phyloP scores from a whole-genome alignment of 2,888 invertebrate genomes.

The Capitulum mitella region DNA sequence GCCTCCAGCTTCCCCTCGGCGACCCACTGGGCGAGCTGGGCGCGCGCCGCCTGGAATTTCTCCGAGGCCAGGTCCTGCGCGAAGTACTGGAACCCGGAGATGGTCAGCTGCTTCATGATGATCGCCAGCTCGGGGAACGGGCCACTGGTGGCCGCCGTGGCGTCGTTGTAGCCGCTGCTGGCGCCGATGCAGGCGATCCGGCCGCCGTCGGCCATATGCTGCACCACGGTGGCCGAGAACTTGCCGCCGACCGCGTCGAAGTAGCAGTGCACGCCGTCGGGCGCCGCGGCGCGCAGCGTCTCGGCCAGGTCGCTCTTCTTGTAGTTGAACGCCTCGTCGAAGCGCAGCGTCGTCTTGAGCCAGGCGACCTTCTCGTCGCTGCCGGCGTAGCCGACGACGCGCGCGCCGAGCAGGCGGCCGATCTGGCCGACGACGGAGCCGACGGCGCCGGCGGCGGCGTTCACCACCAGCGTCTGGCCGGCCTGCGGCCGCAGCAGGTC shows the following conservation, averaged over 20 bases:
- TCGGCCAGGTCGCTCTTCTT: constrained; percentile 53
- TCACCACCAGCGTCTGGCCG: constrained; percentile 18
- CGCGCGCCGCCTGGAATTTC: neutral
- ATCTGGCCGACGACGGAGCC: constrained; percentile 71
- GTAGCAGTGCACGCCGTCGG: constrained; percentile 63
- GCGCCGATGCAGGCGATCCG: constrained; percentile 58
- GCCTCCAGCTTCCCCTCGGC: constrained; percentile 57
- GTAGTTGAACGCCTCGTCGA: constrained; percentile 64
- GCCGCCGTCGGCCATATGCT: constrained; percentile 56
- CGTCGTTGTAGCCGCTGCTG: constrained; percentile 56
- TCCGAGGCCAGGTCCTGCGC: constrained; percentile 11
- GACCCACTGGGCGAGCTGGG: constrained; percentile 2
- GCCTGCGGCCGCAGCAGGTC: constrained; percentile 12
- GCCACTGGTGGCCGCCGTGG: constrained; percentile 38
- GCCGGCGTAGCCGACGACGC: constrained; percentile 63
- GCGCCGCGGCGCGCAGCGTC: constrained; percentile 55
- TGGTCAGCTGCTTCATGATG: constrained; percentile 24
- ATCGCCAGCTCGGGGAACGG: neutral
- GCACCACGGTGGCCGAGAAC: constrained; percentile 53
- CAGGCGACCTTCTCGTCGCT: constrained; percentile 62
- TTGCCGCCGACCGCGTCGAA: constrained; percentile 70
- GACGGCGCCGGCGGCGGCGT: constrained; percentile 68
- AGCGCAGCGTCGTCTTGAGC: constrained; percentile 57
- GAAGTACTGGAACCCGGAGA: constrained; percentile 9
- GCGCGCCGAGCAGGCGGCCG: constrained; percentile 58